A percentile compares a stretch with the other conserved stretches of the same genome.
Conservation (phyloP, 2,797 vertebrate species). For the Anguilla pacifica region DNA sequence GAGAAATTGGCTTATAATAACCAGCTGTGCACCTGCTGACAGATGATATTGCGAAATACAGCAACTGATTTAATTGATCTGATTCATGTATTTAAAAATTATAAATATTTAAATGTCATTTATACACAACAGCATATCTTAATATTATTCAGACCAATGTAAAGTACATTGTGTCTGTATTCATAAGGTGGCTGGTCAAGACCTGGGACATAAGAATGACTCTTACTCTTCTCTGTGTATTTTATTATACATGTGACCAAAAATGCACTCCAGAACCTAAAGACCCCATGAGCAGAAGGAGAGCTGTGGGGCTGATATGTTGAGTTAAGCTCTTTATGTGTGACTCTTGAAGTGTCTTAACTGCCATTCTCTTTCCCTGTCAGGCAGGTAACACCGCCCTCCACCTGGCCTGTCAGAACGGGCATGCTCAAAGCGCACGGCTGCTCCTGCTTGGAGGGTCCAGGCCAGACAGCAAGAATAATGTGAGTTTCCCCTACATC, state of each 20-base stretch:
- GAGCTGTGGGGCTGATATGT: background rate
- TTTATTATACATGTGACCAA: background rate
- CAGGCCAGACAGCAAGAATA: constrained; percentile 89
- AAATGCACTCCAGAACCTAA: background rate
- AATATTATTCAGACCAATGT: background rate
- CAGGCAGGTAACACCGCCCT: constrained; percentile 93
- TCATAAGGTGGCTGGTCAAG: background rate
- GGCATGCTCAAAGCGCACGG: constrained; percentile 87
- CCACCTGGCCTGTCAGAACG: constrained; percentile 95
- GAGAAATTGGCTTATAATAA: background rate
- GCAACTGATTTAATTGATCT: background rate
- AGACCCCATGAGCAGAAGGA: background rate
- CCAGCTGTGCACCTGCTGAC: background rate
- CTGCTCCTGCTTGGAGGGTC: constrained; percentile 89
- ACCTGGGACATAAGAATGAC: background rate
- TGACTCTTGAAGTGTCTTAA: background rate
- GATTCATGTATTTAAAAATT: background rate
- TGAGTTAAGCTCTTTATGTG: background rate
- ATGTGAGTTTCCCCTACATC: constrained; percentile 71
- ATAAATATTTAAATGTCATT: background rate
- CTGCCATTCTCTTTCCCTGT: constrained; percentile 3
- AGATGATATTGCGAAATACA: background rate
- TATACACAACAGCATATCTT: background rate
- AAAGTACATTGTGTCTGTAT: background rate
- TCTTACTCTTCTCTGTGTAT: background rate